Base-by-base conservation (phyloP, 2,113 vertebrate species). In the Eurypyga helias region DNA sequence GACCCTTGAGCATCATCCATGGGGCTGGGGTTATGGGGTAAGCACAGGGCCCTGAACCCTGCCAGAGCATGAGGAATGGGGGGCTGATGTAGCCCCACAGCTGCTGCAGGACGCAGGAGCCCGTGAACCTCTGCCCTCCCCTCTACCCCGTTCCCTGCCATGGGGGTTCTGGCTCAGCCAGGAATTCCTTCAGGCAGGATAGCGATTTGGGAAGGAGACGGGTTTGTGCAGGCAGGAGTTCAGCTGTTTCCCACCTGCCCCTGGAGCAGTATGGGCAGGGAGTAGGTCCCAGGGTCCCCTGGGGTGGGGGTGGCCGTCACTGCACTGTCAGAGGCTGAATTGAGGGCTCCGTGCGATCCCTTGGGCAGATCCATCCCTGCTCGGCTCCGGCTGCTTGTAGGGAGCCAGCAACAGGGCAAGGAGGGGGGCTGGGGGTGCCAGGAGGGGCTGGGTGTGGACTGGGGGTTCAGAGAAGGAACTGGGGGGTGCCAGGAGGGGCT, bases 181-280 rank as follows among this genome's bases (percentile, higher is more conserved):
- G 21, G 34, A 61, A 16, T 78, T 61, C 38, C 46, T 57, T 19
- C 1, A 6, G 29, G 57, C 1, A 1, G 5, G 3, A 13, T 9
- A 28, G 21, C 2, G 1, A 4, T 38, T 71, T 48, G 58, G 41
- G 57, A 64, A 64, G 57, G 41, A 29, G n/a, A 19, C 2, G 19
- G 41, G 16, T 80, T 55, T 64, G 76, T 55, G 55, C 18, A 38
- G 33, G 33, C 23, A 24, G 48, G 65, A 54, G 33, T 65, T 62
- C 5, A 2, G 73, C 64, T 36, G 51, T 64, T 17, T 58, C 34
- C 23, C 6, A 0, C 25, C 1, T 6, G 8, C 1, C 4, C 28
- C 26, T 57, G 51, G 26, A 57, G 78, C 64, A 19, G 29, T 45
- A 11, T 1, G 1, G n/a, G 14, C 29, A 36, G 34, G 31, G 66